These are phyloP conservation scores for Garrulus glandarius DNA, from an alignment of 2,797 vertebrate genomes.

Conservation along the genomic window DNA sequence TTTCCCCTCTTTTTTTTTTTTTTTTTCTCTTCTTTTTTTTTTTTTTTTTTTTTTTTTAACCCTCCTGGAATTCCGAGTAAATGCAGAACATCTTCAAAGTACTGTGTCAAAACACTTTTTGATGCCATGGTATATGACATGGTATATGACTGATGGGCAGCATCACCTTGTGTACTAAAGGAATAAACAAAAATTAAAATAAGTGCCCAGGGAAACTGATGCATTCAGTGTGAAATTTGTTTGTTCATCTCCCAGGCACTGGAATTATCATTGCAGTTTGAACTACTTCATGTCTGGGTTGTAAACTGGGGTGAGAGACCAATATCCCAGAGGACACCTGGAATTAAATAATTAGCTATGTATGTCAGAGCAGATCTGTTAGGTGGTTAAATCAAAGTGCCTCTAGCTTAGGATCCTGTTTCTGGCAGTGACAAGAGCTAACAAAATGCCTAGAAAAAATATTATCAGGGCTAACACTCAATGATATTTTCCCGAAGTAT, in stretches of 20 bases:
- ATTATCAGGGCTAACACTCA: neutral
- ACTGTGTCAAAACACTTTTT: neutral
- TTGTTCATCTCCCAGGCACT: neutral
- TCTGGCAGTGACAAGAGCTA: neutral
- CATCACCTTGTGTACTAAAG: neutral
- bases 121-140: neutral
- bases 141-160: neutral
- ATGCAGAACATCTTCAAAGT: neutral
- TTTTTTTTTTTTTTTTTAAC: neutral
- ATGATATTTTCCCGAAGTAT: neutral
- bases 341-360: neutral
- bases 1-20: rapidly evolving
- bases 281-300: neutral
- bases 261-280: neutral
- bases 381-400: neutral
- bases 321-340: neutral
- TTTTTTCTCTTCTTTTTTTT: neutral
- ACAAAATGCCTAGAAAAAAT: neutral
- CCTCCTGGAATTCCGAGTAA: neutral
- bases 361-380: neutral
- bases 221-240: neutral
- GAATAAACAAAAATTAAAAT: neutral
- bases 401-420: neutral
- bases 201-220: neutral
- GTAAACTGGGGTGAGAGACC: neutral